A percentile compares a stretch with the other conserved stretches of the same genome.
These are phyloP conservation scores for Tethea ocularis DNA, from an alignment of 2,888 invertebrate genomes.

Conservation along the genomic window DNA sequence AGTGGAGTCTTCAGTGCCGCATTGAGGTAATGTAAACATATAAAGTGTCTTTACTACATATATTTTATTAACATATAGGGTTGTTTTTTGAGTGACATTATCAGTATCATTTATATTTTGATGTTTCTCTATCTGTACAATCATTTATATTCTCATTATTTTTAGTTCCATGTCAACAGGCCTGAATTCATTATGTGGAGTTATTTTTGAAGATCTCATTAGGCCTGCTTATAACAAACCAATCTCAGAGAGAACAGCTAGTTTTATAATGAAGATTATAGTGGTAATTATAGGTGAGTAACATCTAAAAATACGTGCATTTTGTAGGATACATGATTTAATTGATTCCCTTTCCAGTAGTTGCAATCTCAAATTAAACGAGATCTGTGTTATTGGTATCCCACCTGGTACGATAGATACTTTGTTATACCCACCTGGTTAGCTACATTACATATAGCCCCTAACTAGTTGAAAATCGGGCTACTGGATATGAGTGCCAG, in stretches of 20 bases:
- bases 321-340: neutral
- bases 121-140: neutral
- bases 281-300: slow-evolving; percentile 84
- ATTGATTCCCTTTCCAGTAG: neutral
- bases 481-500: too few species aligned
- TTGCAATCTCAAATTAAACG: neutral
- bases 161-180: slow-evolving; percentile 90
- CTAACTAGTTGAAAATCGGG: too few species aligned
- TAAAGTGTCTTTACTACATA: too few species aligned
- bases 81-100: too few species aligned
- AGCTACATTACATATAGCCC: neutral
- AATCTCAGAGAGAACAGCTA: slow-evolving; percentile 86
- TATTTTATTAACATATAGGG: too few species aligned
- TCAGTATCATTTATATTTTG: too few species aligned
- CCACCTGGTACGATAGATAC: too few species aligned
- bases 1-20: slow-evolving; percentile 95
- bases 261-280: slow-evolving; percentile 87
- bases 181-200: slow-evolving; percentile 89
- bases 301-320: slow-evolving; percentile 4
- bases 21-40: slow-evolving; percentile 84
- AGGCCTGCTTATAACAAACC: slow-evolving; percentile 86
- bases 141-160: neutral
- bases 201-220: slow-evolving; percentile 89
- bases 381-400: too few species aligned
- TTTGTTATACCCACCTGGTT: too few species aligned